A percentile compares a stretch with the other conserved stretches of the same genome.
Evolutionary conservation across 2,113 vertebrate genomes (phyloP).

Genomic region (Cephalopholis sonnerati): DNA sequence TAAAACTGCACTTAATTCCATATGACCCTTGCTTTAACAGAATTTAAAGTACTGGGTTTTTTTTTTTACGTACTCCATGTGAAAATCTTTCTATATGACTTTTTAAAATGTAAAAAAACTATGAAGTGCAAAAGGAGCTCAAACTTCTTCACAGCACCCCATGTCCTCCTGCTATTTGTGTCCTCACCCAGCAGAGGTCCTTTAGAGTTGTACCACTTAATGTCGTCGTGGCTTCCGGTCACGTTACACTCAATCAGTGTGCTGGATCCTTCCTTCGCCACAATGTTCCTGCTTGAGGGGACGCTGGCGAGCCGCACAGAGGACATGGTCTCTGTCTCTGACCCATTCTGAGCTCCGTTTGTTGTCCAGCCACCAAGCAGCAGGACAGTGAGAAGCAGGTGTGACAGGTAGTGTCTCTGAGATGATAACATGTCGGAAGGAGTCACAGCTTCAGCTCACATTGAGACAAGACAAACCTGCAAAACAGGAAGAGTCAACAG

Average conservation of each 20-base stretch:
- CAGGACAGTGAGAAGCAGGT: conserved; percentile 4
- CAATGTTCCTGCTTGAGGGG: conserved; percentile 79
- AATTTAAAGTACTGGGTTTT: too few species aligned
- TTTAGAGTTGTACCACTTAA: conserved; percentile 93
- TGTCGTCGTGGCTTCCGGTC: conserved; percentile 74
- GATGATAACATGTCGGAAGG: conserved; percentile 6
- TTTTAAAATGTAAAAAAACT: background rate
- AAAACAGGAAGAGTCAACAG: conserved; percentile 51
- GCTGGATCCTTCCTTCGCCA: conserved; percentile 90
- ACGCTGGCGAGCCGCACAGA: conserved; percentile 63
- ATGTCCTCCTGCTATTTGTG: conserved; percentile 75
- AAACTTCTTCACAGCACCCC: background rate
- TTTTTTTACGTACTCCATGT: too few species aligned
- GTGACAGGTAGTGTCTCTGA: background rate
- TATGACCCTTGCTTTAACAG: too few species aligned
- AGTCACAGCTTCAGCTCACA: background rate
- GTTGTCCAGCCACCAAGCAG: conserved; percentile 29
- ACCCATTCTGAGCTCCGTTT: conserved; percentile 13
- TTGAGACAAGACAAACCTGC: conserved; percentile 53
- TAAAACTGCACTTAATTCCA: too few species aligned
- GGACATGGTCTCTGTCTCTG: background rate
- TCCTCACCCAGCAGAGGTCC: conserved; percentile 81
- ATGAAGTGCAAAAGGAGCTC: background rate
- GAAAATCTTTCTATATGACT: too few species aligned
- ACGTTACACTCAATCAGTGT: conserved; percentile 90